Percentiles rank a stretch among this genome's conserved stretches.
Conservation (phyloP, 2,797 vertebrate genomes). For the Euthynnus affinis region DNA sequence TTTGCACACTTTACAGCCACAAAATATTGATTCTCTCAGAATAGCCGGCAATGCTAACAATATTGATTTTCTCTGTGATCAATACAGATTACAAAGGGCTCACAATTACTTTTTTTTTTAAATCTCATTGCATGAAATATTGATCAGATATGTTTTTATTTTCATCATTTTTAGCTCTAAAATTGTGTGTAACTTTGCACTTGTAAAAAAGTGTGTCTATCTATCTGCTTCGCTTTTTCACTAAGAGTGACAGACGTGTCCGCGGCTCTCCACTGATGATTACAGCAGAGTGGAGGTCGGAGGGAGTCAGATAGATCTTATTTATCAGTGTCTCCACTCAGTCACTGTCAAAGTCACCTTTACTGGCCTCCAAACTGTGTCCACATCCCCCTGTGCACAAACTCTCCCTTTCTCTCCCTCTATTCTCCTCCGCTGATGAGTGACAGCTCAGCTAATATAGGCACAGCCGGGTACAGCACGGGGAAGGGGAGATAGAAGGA, state of each 20-base stretch:
- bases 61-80: conserved; percentile 29
- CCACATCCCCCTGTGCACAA: conserved; percentile 28
- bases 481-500: conserved; percentile 52
- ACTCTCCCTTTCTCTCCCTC: conserved; percentile 9
- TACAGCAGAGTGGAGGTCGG: conserved; percentile 61
- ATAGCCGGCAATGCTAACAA: conserved; percentile 10
- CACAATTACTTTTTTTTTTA: conserved; percentile 20
- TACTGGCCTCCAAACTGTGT: conserved; percentile 57
- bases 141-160: conserved; percentile 22
- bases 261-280: conserved; percentile 55
- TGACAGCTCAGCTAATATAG: conserved; percentile 76
- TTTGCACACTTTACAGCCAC: conserved; percentile 3
- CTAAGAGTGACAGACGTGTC: conserved; percentile 48
- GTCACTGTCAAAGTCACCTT: conserved; percentile 78
- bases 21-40: conserved; percentile 51
- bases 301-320: conserved; percentile 61
- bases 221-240: conserved; percentile 24
- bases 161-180: conserved; percentile 23
- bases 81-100: conserved; percentile 28
- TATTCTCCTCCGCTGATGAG: conserved; percentile 55
- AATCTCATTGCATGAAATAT: conserved; percentile 33
- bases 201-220: not conserved
- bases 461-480: conserved; percentile 67
- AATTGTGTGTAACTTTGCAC: not conserved
- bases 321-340: conserved; percentile 71